phyloP scores from a whole-genome alignment of 2,888 invertebrate genomes.

The Trachelus iudaicus region DNA sequence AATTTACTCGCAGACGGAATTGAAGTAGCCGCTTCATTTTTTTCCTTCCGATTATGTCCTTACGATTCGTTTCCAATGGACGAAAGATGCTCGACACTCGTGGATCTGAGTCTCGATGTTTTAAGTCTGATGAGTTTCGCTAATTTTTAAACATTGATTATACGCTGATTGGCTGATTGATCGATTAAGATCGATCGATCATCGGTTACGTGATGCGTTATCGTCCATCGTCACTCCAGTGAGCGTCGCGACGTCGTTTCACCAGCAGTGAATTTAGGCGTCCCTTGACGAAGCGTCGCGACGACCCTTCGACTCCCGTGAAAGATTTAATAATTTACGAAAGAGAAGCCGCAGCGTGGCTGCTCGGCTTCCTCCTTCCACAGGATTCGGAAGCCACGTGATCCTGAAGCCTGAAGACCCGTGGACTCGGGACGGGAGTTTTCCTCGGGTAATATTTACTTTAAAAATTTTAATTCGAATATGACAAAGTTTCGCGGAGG shows the following conservation, averaged over 20 bases:
- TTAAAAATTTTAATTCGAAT: background rate
- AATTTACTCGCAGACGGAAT: background rate
- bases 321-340: background rate
- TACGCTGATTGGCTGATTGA: background rate
- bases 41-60: background rate
- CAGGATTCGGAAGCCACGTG: background rate
- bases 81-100: background rate
- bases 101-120: background rate
- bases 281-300: background rate
- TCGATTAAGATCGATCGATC: no score
- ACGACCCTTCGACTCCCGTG: background rate
- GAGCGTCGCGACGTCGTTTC: background rate
- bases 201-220: background rate
- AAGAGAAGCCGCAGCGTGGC: background rate
- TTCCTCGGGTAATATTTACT: background rate
- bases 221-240: background rate
- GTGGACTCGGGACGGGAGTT: background rate
- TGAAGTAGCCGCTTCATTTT: background rate
- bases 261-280: no score
- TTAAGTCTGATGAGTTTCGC: background rate
- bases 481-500: background rate
- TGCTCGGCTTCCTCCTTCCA: background rate
- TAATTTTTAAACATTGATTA: background rate
- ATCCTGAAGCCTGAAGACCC: background rate
- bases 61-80: background rate